These are phyloP conservation scores for Nemurella pictetii DNA, from an alignment of 2,888 invertebrate species.

Conservation along the genomic window DNA sequence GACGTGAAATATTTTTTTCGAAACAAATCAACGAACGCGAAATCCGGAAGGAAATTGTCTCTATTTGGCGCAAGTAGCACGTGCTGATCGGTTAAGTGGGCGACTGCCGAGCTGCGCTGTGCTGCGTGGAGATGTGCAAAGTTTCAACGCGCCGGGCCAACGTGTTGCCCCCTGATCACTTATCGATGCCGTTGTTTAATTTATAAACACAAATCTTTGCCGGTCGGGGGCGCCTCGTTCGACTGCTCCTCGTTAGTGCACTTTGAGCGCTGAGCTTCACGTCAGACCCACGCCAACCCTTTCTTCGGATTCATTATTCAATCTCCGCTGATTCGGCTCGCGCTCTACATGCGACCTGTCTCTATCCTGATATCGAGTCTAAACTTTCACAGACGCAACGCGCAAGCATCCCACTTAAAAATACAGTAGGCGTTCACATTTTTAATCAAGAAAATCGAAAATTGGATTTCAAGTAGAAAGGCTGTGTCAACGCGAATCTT, in stretches of 20 bases:
- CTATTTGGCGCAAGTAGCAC: not conserved
- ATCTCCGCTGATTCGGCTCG: not conserved
- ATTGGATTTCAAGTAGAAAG: not conserved
- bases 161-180: not conserved
- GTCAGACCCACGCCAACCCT: no score
- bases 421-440: not conserved
- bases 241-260: not conserved
- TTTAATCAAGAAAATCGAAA: not conserved
- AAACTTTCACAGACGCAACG: not conserved
- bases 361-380: not conserved
- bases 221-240: no score
- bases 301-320: not conserved
- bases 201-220: not conserved
- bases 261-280: no score
- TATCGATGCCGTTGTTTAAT: not conserved
- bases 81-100: no score
- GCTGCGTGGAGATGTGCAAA: no score
- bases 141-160: no score
- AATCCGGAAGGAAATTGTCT: not conserved
- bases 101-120: no score
- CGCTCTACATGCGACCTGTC: not conserved
- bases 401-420: not conserved
- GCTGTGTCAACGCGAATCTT: not conserved
- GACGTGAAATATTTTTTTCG: not conserved
- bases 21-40: not conserved